Conservation (phyloP, 2,113 vertebrate species). For the Antigone vipio region DNA sequence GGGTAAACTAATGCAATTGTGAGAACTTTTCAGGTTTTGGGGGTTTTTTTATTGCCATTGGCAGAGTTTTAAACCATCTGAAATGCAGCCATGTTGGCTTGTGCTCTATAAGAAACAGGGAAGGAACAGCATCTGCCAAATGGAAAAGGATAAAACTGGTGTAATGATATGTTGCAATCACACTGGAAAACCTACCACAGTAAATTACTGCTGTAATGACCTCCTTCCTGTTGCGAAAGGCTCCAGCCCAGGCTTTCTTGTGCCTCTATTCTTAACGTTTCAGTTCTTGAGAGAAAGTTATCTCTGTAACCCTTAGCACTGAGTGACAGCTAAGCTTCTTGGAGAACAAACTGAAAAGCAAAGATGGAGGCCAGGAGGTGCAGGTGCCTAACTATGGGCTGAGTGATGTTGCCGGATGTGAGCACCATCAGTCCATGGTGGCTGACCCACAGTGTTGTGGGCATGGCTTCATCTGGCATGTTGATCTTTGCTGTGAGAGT, state of each 20-base stretch:
- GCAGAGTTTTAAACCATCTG: conserved; percentile 50
- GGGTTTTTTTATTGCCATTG: conserved; percentile 42
- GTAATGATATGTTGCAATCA: conserved; percentile 67
- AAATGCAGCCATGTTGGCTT: conserved; percentile 36
- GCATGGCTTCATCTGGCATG: fast-evolving
- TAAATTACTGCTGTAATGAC: conserved; percentile 44
- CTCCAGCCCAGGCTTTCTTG: neutral
- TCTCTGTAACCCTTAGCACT: neutral
- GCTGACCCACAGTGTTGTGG: fast-evolving
- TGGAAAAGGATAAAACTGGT: conserved; percentile 57
- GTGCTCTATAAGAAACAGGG: neutral
- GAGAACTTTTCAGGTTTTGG: conserved; percentile 6
- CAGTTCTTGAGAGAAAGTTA: neutral
- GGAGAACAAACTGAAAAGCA: neutral
- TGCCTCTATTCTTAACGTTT: neutral
- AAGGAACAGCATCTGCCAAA: conserved; percentile 21
- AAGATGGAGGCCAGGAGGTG: neutral
- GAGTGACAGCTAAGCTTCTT: neutral
- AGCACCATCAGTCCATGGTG: fast-evolving
- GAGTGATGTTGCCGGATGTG: fast-evolving
- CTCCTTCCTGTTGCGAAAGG: conserved; percentile 44
- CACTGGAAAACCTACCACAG: conserved; percentile 42
- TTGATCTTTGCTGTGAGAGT: neutral
- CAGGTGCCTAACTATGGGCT: neutral
- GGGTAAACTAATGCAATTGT: conserved; percentile 43